These are phyloP conservation scores for Alloplasta piceator DNA, from an alignment of 2,888 invertebrate species.

Conservation along the genomic window DNA sequence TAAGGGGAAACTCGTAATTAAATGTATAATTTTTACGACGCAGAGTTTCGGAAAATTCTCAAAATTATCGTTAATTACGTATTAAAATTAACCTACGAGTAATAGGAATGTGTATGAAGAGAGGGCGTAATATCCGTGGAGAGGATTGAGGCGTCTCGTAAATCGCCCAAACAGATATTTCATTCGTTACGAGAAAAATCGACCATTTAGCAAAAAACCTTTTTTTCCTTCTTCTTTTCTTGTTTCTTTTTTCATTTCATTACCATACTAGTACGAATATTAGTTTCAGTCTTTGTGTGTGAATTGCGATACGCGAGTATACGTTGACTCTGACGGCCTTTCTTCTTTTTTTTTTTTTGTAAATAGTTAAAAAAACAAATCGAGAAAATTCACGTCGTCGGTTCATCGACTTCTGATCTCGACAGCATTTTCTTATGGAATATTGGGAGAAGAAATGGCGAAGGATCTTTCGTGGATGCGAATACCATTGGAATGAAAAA, in stretches of 20 bases:
- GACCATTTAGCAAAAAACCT: conserved; percentile 4
- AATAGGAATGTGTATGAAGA: conserved; percentile 74
- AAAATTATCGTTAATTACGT: conserved; percentile 69
- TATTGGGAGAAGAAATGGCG: no score
- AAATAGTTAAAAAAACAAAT: neutral
- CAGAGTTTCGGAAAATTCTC: conserved; percentile 3
- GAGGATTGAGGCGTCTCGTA: conserved; percentile 30
- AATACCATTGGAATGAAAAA: no score
- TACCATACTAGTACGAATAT: conserved; percentile 70
- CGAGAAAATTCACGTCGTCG: no score
- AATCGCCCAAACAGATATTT: conserved; percentile 23
- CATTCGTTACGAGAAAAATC: conserved; percentile 35
- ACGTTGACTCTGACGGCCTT: conserved; percentile 52
- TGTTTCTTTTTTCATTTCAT: conserved; percentile 25
- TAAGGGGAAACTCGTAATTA: conserved; percentile 7
- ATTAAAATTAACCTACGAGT: conserved; percentile 73
- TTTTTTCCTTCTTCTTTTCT: conserved; percentile 27
- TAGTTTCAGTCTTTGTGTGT: conserved; percentile 79
- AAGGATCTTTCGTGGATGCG: no score
- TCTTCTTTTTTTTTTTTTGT: neutral
- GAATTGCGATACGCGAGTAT: conserved; percentile 73
- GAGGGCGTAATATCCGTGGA: conserved; percentile 34
- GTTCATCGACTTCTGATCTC: no score
- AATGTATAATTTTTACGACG: conserved; percentile 35
- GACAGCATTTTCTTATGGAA: no score